Conservation (phyloP, 2,888 invertebrate genomes). For the Euproctis similis region DNA sequence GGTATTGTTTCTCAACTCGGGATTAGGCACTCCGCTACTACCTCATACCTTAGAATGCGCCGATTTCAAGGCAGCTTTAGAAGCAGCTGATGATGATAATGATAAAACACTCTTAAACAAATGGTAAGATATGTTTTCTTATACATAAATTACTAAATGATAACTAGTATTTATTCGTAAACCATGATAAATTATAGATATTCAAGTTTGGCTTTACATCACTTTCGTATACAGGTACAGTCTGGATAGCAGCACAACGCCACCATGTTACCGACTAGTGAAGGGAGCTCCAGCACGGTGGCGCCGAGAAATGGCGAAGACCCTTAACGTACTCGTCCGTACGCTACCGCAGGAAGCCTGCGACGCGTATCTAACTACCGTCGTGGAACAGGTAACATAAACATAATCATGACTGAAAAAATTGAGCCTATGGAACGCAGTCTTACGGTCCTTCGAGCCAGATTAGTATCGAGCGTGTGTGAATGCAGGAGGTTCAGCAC, state of each 20-base stretch:
- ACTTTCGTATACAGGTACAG: conserved; percentile 72
- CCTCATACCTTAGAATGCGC: conserved; percentile 87
- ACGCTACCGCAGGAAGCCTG: conserved; percentile 85
- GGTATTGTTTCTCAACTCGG: conserved; percentile 85
- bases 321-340: conserved; percentile 81
- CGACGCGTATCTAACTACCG: conserved; percentile 87
- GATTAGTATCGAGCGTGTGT: background rate
- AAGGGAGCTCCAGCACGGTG: conserved; percentile 76
- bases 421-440: background rate
- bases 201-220: too few relatives aligned
- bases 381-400: conserved; percentile 82
- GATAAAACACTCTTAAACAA: conserved; percentile 78
- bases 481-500: conserved; percentile 82
- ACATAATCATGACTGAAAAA: background rate
- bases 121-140: conserved; percentile 79
- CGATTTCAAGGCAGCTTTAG: conserved; percentile 85
- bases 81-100: conserved; percentile 78
- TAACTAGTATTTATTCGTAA: too few relatives aligned
- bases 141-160: too few relatives aligned
- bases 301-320: conserved; percentile 72
- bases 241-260: conserved; percentile 81
- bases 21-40: conserved; percentile 83
- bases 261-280: conserved; percentile 84
- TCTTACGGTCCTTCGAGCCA: background rate
- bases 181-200: too few relatives aligned